Percentiles rank a stretch among this genome's conserved stretches.
phyloP scores from a whole-genome alignment of 2,888 invertebrate genomes.

The Drosophila affinis region DNA sequence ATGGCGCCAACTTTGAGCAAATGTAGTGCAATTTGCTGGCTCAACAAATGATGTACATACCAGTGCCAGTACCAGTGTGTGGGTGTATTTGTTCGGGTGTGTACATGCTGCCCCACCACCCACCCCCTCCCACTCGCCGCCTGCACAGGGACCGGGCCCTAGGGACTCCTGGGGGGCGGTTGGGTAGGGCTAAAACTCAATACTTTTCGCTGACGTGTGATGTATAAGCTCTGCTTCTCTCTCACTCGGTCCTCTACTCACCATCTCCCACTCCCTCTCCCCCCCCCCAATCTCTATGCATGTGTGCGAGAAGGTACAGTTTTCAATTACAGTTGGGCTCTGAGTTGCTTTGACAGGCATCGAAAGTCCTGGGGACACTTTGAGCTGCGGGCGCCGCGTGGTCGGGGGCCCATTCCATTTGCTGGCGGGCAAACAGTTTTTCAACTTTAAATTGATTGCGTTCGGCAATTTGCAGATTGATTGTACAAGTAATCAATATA shows the following conservation, averaged over 20 bases:
- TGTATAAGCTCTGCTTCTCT: constrained; percentile 8
- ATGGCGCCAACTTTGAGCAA: constrained; percentile 66
- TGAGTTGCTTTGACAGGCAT: constrained; percentile 66
- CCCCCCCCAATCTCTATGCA: constrained; percentile 21
- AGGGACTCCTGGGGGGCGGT: not conserved
- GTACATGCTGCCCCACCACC: not conserved
- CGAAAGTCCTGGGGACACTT: constrained; percentile 25
- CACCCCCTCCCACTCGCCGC: not conserved
- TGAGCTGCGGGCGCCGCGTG: not conserved
- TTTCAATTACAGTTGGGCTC: constrained; percentile 72
- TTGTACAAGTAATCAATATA: constrained; percentile 35
- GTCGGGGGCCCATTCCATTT: not conserved
- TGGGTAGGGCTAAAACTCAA: constrained; percentile 64
- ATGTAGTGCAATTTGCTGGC: constrained; percentile 67
- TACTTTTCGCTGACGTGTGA: constrained; percentile 72
- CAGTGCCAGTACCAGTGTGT: constrained; percentile 3
- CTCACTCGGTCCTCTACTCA: not conserved
- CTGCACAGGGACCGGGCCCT: not conserved
- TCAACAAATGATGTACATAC: constrained; percentile 46
- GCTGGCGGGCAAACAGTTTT: constrained; percentile 16
- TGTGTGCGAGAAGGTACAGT: constrained; percentile 65
- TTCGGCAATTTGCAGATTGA: constrained; percentile 44
- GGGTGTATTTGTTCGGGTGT: constrained; percentile 6
- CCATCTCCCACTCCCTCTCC: not conserved
- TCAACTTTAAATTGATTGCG: constrained; percentile 37